A percentile compares a stretch with the other conserved stretches of the same genome.
Evolutionary conservation across 1,140 invertebrate genomes (phyloP).

Genomic region (Lamellibrachia luymesi): DNA sequence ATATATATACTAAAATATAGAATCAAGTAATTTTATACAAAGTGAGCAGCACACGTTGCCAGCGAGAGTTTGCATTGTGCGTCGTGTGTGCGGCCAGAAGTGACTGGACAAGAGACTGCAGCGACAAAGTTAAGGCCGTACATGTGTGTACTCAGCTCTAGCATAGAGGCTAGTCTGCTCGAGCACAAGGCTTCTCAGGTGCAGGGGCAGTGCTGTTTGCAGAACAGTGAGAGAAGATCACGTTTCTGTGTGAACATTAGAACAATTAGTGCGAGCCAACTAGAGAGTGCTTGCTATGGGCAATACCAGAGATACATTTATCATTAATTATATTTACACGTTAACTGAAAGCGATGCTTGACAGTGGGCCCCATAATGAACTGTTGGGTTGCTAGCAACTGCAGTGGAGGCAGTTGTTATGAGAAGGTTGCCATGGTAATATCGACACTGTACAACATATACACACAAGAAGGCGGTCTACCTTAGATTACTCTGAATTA

Average conservation of each 20-base stretch:
- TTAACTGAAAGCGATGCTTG: not conserved
- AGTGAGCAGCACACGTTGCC: not conserved
- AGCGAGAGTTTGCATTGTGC: not conserved
- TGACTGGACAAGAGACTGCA: not conserved
- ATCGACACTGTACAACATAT: not conserved
- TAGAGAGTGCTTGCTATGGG: not conserved
- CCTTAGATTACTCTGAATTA: not conserved
- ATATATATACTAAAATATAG: constrained; percentile 6
- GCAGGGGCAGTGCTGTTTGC: not conserved
- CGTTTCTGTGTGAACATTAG: not conserved
- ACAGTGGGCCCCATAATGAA: not conserved
- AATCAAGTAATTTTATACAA: constrained; percentile 3
- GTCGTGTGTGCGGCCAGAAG: not conserved
- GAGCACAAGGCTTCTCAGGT: not conserved
- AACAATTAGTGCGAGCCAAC: not conserved
- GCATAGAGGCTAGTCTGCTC: not conserved
- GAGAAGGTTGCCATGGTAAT: not conserved
- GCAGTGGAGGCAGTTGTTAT: not conserved
- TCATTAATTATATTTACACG: not conserved
- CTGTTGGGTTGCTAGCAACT: not conserved
- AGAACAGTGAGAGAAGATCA: not conserved
- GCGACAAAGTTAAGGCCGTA: not conserved
- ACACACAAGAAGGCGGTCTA: not conserved
- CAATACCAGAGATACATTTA: not conserved
- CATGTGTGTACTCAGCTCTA: not conserved